A percentile compares a stretch with the other conserved stretches of the same genome.
Evolutionary conservation across 2,797 vertebrate genomes (phyloP).

Genomic region (Lophius americanus): DNA sequence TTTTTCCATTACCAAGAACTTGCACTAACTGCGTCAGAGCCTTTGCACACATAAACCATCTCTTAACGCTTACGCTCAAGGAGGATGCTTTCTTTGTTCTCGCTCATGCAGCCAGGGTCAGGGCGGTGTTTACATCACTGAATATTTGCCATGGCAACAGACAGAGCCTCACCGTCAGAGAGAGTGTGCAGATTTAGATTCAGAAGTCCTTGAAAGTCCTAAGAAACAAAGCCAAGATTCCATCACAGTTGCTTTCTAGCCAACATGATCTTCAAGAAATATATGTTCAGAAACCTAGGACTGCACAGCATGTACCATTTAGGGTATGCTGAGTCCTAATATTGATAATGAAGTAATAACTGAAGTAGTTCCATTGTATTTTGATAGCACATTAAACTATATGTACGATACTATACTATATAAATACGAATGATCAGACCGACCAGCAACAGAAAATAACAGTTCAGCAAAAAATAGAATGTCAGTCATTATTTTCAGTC

Average conservation of each 20-base stretch:
- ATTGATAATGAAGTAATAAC: no score
- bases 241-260: neutral
- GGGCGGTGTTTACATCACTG: constrained; percentile 67
- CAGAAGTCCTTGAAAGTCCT: constrained; percentile 40
- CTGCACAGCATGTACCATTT: no score
- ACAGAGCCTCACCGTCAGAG: constrained; percentile 32
- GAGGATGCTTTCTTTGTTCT: constrained; percentile 69
- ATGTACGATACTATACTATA: no score
- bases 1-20: constrained; percentile 50
- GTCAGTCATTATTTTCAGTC: no score
- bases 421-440: no score
- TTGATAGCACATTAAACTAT: no score
- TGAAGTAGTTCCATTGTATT: no score
- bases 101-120: constrained; percentile 55
- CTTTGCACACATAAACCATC: constrained; percentile 63
- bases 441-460: no score
- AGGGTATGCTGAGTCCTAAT: no score
- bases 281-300: neutral
- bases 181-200: constrained; percentile 28
- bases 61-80: constrained; percentile 59
- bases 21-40: constrained; percentile 65
- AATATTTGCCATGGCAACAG: constrained; percentile 65
- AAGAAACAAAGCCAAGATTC: constrained; percentile 11
- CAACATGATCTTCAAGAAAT: neutral
- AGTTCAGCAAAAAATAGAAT: no score